phyloP scores from a whole-genome alignment of 2,888 invertebrate genomes.

The Trachelus iudaicus region DNA sequence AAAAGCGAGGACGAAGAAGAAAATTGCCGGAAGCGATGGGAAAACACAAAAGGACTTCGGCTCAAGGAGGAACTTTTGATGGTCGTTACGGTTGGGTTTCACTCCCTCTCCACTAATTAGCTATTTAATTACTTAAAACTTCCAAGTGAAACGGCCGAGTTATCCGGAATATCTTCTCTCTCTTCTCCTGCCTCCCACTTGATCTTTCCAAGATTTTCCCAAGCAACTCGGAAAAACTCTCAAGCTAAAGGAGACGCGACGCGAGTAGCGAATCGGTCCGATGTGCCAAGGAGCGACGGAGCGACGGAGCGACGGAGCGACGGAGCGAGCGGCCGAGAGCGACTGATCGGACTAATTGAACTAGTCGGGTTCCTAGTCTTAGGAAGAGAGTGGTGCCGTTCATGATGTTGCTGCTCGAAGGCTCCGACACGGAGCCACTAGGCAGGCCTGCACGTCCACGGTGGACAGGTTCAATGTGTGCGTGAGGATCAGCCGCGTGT shows the following conservation, averaged over 20 bases:
- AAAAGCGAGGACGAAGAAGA: neutral
- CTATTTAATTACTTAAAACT: neutral
- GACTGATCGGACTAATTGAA: constrained; percentile 6
- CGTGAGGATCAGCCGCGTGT: neutral
- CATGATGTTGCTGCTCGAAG: neutral
- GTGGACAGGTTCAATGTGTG: neutral
- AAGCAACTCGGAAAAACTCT: neutral
- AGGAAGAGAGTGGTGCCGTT: neutral
- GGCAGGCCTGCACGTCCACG: neutral
- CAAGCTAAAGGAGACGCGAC: neutral
- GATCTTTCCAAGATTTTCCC: neutral
- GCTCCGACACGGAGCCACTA: neutral
- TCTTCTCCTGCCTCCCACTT: neutral
- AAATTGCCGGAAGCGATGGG: neutral
- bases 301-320: too few species aligned
- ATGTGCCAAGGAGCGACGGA: neutral
- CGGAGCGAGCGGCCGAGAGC: neutral
- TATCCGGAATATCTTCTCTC: neutral
- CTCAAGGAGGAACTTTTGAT: neutral
- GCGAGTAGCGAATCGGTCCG: neutral
- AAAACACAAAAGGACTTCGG: neutral
- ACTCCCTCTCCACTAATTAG: neutral
- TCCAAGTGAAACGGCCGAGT: neutral
- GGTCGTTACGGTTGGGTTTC: neutral
- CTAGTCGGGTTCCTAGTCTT: neutral